Percentiles rank a stretch among this genome's conserved stretches.
phyloP scores from a whole-genome alignment of 2,113 vertebrate genomes.

The Corvus hawaiiensis region DNA sequence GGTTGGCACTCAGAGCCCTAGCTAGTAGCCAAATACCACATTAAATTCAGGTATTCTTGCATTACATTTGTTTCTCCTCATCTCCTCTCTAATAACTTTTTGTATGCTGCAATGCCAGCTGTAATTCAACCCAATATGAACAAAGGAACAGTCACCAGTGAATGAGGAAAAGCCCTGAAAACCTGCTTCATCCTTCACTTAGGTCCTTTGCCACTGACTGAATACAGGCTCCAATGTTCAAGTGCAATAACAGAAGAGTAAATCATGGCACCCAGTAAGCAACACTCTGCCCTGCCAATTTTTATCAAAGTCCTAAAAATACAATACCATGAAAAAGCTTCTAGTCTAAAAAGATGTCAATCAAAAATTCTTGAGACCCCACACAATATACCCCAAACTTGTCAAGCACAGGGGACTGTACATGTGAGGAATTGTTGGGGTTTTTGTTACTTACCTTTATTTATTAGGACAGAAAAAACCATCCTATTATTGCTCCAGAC shows the following conservation, averaged over 20 bases:
- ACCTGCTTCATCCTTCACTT: not conserved
- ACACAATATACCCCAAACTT: not conserved
- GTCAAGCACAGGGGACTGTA: not conserved
- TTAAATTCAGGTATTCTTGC: not conserved
- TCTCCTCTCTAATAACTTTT: not conserved
- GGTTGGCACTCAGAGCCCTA: not conserved
- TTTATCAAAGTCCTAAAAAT: not conserved
- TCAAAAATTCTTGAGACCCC: not conserved
- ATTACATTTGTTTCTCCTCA: not conserved
- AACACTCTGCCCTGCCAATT: not conserved
- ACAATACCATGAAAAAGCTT: not conserved
- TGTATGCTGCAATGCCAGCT: not conserved
- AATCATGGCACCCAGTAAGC: not conserved
- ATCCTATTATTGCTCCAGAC: not conserved
- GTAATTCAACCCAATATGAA: not conserved
- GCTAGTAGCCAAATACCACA: not conserved
- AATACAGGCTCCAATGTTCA: not conserved
- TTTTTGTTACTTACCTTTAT: not conserved
- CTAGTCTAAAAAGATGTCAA: not conserved
- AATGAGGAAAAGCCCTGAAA: not conserved
- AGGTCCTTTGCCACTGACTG: not conserved
- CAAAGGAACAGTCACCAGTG: not conserved
- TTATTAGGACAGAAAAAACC: not conserved
- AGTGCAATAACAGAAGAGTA: not conserved
- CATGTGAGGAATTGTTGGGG: accelerated